Evolutionary conservation across 2,797 vertebrate species (phyloP).

Genomic region (Poecilia wingei): DNA sequence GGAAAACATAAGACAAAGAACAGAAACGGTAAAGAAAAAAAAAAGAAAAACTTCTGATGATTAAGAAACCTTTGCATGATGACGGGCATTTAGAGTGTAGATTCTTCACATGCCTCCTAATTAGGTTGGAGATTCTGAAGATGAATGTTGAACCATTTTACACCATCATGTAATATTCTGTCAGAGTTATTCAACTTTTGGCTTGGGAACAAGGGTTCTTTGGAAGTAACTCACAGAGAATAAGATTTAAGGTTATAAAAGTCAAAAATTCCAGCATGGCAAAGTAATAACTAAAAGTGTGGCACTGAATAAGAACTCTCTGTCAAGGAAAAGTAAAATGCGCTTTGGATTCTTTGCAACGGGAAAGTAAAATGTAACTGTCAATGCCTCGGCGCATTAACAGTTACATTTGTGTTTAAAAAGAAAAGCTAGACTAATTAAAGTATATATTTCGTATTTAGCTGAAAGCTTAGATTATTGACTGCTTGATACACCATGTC

Average conservation of each 20-base stretch:
- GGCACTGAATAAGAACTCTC: slow-evolving; percentile 29
- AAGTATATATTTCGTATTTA: slow-evolving; percentile 46
- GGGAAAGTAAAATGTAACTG: slow-evolving; percentile 17
- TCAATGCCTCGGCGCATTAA: slow-evolving; percentile 27
- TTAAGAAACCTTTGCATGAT: slow-evolving; percentile 3
- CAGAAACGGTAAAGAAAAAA: background rate
- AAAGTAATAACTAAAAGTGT: slow-evolving; percentile 17
- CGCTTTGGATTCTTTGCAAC: slow-evolving; percentile 10
- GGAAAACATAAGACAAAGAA: slow-evolving; percentile 21
- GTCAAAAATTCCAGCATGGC: slow-evolving; percentile 10
- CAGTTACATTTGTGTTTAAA: slow-evolving; percentile 18
- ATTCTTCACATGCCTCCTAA: slow-evolving; percentile 21
- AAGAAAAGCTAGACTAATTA: slow-evolving; percentile 47
- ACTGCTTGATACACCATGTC: slow-evolving; percentile 53
- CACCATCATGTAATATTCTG: slow-evolving; percentile 51
- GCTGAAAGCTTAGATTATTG: slow-evolving; percentile 53
- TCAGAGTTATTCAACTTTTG: slow-evolving; percentile 42
- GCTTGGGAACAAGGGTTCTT: slow-evolving; percentile 41
- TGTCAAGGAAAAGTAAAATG: slow-evolving; percentile 9
- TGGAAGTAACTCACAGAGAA: slow-evolving; percentile 7
- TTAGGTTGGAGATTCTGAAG: slow-evolving; percentile 40
- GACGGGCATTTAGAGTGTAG: slow-evolving; percentile 17
- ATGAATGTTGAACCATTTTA: slow-evolving; percentile 22
- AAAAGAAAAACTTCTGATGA: slow-evolving; percentile 10
- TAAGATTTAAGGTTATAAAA: slow-evolving; percentile 33